These are phyloP conservation scores for Campylomormyrus numenius DNA, from an alignment of 2,113 vertebrate genomes.

Conservation along the genomic window DNA sequence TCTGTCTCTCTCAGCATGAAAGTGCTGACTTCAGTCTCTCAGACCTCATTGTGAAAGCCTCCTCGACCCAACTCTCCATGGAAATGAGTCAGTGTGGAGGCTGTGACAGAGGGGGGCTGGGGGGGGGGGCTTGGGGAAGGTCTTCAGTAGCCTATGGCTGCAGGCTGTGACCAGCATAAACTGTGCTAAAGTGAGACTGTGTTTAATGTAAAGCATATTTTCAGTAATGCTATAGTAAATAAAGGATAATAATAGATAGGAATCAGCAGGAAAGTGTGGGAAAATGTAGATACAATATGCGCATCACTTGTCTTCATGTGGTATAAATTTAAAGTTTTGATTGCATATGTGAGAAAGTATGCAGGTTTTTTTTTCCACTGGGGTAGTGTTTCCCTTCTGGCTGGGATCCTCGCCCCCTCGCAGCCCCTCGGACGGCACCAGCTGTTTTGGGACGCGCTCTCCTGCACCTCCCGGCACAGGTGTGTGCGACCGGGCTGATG, in stretches of 20 bases:
- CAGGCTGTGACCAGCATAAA: background rate
- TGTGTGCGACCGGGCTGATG: background rate
- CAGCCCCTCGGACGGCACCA: background rate
- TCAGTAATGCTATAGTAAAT: background rate
- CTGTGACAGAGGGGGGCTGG: background rate
- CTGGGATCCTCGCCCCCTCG: background rate
- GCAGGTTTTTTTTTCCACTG: background rate
- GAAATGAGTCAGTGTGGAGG: background rate
- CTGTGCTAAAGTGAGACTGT: background rate
- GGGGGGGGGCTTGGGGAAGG: too few relatives aligned
- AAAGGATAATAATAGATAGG: background rate
- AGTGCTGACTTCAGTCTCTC: background rate
- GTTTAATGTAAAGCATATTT: background rate
- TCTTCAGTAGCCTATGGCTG: background rate
- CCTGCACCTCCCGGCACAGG: background rate
- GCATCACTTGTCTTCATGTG: background rate
- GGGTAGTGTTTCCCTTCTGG: background rate
- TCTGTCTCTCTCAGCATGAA: background rate
- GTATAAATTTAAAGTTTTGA: background rate
- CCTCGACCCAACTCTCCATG: background rate
- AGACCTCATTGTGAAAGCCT: background rate
- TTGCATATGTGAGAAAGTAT: slow-evolving; percentile 5
- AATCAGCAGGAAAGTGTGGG: background rate
- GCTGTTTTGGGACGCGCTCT: background rate
- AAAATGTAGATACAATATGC: background rate